Conservation (phyloP, 2,888 invertebrate genomes). For the Saturnia japonica region DNA sequence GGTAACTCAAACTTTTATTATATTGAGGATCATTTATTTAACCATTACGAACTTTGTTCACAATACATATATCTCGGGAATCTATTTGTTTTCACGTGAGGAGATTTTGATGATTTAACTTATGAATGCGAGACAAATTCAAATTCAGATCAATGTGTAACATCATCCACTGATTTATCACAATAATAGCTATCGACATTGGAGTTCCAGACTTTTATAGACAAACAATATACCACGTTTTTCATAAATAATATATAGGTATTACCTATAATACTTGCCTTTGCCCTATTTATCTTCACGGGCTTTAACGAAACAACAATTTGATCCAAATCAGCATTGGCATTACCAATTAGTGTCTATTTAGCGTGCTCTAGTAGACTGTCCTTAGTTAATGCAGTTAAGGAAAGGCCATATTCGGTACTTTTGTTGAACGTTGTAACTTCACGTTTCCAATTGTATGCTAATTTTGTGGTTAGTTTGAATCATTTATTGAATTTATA, state of each 20-base stretch:
- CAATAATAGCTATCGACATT: not conserved
- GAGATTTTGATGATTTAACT: no score
- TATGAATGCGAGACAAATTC: no score
- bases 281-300: constrained; percentile 28
- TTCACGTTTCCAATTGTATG: not conserved
- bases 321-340: constrained; percentile 39
- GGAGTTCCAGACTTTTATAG: not conserved
- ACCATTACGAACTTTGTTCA: no score
- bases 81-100: no score
- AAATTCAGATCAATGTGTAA: no score
- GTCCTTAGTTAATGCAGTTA: constrained; percentile 39
- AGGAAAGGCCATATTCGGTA: constrained; percentile 13
- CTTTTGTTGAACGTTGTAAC: constrained; percentile 12
- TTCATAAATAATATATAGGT: not conserved
- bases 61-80: no score
- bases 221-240: not conserved
- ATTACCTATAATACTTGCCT: not conserved
- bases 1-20: no score
- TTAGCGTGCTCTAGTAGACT: constrained; percentile 40
- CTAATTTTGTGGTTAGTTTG: not conserved
- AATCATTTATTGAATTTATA: not conserved
- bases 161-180: no score
- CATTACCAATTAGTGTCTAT: constrained; percentile 45
- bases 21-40: no score
- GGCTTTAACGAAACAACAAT: constrained; percentile 19